Base-by-base conservation (phyloP, 2,113 vertebrate species). In the Cryptotis parvus region DNA sequence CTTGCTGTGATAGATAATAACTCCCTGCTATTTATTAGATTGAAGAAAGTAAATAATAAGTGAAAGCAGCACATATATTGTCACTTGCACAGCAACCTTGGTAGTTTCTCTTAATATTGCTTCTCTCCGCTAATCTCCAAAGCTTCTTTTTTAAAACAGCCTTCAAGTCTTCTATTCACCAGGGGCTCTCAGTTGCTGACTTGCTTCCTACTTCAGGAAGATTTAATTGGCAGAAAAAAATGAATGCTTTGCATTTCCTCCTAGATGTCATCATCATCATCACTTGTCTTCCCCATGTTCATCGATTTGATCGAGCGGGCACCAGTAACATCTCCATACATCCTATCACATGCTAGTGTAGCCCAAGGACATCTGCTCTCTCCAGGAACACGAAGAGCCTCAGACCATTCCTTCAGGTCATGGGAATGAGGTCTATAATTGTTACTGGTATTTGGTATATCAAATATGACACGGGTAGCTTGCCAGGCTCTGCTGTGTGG, bases 11-110 rank as follows among this genome's bases (percentile, higher is more conserved):
- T 7, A 52, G 58, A 16, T 41, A 73, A 91, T 87, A 84, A n/a
- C 76, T 61, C 35, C 55, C 73, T 27, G 29, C 69, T 76, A 45
- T 80, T 89, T 55, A 49, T n/a, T n/a, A 84, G 80, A 84, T 58
- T 41, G n/a, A 37, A 63, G 55, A 80, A 90, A 89, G 31, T 39
- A 58, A 85, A 95, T 33, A 69, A 58, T 24, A 75, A 24, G 8
- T 27, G 14, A 43, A 76, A 29, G 27, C 24, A 75, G 26, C 8
- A 52, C 27, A 35, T 45, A 66, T 84, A 39, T 61, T 45, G 43
- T 15, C 0, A 1, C 58, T 68, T 37, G 9, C 33, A 24, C 31
- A 55, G 72, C 6, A 79, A 35, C 33, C 66, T 29, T 31, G 20
- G 6, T n/a, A 20, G n/a, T 33, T 33, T 69, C 33, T 20, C 16